Conservation (phyloP, 2,888 invertebrate species). For the Morpho helenor region DNA sequence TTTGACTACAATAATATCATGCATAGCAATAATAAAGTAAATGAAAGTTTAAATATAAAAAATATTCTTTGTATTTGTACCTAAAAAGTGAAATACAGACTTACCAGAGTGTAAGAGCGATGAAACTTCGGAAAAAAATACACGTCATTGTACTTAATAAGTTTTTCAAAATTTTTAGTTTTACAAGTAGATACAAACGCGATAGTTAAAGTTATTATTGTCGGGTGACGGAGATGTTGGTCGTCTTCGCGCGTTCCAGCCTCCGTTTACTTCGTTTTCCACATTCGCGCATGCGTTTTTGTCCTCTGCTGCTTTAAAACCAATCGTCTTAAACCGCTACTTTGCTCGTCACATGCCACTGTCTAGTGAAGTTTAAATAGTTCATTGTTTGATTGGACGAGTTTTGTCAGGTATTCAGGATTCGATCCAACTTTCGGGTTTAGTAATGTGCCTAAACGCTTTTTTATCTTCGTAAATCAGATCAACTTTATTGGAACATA, state of each 20-base stretch:
- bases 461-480: background rate
- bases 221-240: constrained; percentile 21
- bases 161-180: background rate
- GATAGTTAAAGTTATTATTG: constrained; percentile 8
- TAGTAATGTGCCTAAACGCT: background rate
- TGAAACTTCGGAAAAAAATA: constrained; percentile 1
- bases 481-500: no score
- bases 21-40: no score
- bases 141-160: constrained; percentile 2
- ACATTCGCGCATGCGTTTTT: constrained; percentile 44
- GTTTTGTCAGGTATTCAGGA: constrained; percentile 8
- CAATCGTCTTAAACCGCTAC: constrained; percentile 28
- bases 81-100: constrained; percentile 3
- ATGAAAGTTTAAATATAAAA: no score
- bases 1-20: no score
- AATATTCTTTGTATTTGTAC: no score
- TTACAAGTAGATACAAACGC: constrained; percentile 4
- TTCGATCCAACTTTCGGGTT: constrained; percentile 9
- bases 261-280: constrained; percentile 25
- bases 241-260: constrained; percentile 34
- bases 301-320: constrained; percentile 24
- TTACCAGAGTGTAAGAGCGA: constrained; percentile 19
- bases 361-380: constrained; percentile 24
- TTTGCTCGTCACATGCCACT: constrained; percentile 13
- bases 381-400: constrained; percentile 7